Base-by-base conservation (phyloP, 2,797 vertebrate species). In the Anas georgica region DNA sequence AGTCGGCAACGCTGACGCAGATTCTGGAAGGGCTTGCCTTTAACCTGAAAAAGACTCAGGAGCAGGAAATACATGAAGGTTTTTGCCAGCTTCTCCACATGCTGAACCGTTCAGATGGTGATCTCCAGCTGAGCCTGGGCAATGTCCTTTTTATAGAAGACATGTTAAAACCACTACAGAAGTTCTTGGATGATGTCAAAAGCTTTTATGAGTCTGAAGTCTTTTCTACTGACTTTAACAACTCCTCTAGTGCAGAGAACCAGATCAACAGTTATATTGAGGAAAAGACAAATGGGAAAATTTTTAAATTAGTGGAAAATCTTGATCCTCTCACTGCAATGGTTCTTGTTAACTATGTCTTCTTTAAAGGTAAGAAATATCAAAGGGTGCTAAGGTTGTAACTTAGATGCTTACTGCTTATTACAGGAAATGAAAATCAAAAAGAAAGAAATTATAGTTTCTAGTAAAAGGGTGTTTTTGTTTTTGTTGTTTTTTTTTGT, bases 301-400 rank as follows among this genome's bases (percentile, higher is more conserved):
- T 98, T 74, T 93, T 93, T 39, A 96, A 98, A 58, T 93, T 98
- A 95, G 96, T 98, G 73, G 96, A 98, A 64, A 92, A 95, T 16
- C 91, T 99, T 90, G 95, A 98, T 50, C 23, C 93, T 4, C 75
- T 95, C 2, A 97, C 94, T 7, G 85, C 94, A 46, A 98, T 98
- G 97, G 96, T 99, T 88, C 98, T 99, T 14, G 91, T 99, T 90
- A 99, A 98, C 93, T 99, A 97, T 17, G 96, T 98, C 87, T 98
- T 97, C 94, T 98, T 99, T 97, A 98, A 96, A 98, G 98, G 98
- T 99, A 98, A 91, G 96, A 68, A 78, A 31, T 33, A 59, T 33
- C 17, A 68, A 79, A 79, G 35, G 2, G 4, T 67, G 21, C 1
- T 12, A 90, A 69, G 13, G 5, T 22, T 79, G 26, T 46, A 37